Conservation (phyloP, 92 coral and sea anemone species). For the Bergia sp. region DNA sequence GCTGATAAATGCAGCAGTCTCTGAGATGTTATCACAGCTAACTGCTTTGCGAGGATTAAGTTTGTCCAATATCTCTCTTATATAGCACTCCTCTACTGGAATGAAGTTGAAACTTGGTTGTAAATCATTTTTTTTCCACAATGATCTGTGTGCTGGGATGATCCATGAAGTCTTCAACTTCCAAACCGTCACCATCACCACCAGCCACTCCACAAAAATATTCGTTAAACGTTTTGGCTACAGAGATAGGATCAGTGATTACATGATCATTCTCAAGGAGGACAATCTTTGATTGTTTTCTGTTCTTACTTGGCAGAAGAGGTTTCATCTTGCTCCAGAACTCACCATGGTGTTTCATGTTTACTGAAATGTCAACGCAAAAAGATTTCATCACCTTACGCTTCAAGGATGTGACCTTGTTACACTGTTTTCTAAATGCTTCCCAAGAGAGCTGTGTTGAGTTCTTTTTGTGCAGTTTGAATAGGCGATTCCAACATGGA, state of each 20-base stretch:
- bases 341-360: conserved; percentile 63
- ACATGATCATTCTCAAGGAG: conserved; percentile 53
- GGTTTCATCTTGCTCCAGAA: conserved; percentile 53
- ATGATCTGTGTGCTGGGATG: neutral
- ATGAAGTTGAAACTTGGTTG: conserved; percentile 4
- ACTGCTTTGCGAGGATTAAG: neutral
- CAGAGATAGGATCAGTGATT: conserved; percentile 52
- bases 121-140: neutral
- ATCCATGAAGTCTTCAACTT: neutral
- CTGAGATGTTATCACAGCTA: neutral
- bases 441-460: conserved; percentile 55
- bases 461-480: conserved; percentile 46
- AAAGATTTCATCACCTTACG: conserved; percentile 54
- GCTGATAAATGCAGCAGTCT: neutral
- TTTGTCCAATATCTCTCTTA: neutral
- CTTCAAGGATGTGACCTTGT: conserved; percentile 54
- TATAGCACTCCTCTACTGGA: neutral
- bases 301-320: neutral
- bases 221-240: conserved; percentile 51
- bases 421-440: conserved; percentile 45
- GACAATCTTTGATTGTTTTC: neutral
- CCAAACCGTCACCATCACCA: conserved; percentile 31
- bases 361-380: conserved; percentile 45
- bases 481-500: conserved; percentile 49
- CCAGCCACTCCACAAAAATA: conserved; percentile 55